Evolutionary conservation across 2,888 invertebrate genomes (phyloP).

Genomic region (Itoplectis maculator): DNA sequence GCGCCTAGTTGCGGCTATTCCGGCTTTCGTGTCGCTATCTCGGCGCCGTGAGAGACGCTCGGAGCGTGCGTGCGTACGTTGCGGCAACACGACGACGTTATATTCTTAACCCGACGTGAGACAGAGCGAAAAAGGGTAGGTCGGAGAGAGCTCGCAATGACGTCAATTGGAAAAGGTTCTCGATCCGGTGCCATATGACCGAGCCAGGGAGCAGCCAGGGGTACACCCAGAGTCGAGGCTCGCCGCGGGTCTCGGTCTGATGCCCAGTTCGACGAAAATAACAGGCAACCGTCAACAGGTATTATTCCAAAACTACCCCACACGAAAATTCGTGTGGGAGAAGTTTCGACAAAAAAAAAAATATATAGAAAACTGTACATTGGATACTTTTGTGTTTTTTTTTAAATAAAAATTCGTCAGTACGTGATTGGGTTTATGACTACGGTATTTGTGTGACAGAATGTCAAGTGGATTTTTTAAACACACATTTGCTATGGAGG

Average conservation of each 20-base stretch:
- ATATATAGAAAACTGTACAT: too few relatives aligned
- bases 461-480: too few relatives aligned
- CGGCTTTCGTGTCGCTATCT: slow-evolving; percentile 61
- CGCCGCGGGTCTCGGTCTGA: neutral
- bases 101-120: slow-evolving; percentile 78
- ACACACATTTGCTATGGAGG: too few relatives aligned
- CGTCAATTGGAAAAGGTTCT: slow-evolving; percentile 84
- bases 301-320: neutral
- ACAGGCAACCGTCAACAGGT: neutral
- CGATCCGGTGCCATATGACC: slow-evolving; percentile 67
- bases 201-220: slow-evolving; percentile 39
- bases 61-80: slow-evolving; percentile 67
- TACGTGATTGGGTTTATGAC: too few relatives aligned
- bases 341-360: too few relatives aligned
- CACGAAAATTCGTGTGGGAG: too few relatives aligned
- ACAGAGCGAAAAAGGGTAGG: slow-evolving; percentile 56
- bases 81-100: slow-evolving; percentile 77
- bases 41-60: slow-evolving; percentile 35
- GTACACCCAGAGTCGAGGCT: slow-evolving; percentile 14
- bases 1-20: slow-evolving; percentile 51
- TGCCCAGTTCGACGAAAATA: slow-evolving; percentile 6
- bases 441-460: too few relatives aligned
- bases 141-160: slow-evolving; percentile 76
- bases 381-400: too few relatives aligned
- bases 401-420: too few relatives aligned